Percentiles rank a stretch among this genome's conserved stretches.
Evolutionary conservation across 2,113 vertebrate genomes (phyloP).

Genomic region (Microcebus ravelobensis): DNA sequence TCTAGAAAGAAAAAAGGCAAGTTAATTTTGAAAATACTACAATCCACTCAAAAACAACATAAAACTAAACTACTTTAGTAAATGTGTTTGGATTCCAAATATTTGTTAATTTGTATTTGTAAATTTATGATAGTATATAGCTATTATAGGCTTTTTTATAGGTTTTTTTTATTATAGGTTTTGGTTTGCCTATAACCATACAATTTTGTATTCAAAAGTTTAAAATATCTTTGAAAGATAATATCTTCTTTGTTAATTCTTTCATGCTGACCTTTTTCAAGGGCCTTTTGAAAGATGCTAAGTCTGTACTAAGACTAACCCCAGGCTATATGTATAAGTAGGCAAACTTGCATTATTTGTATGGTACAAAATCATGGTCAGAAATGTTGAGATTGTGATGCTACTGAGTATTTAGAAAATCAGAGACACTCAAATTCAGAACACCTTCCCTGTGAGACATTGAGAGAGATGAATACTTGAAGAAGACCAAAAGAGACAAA

Average conservation of each 20-base stretch:
- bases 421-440: background rate
- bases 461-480: background rate
- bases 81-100: background rate
- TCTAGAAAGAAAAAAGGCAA: slow-evolving; percentile 45
- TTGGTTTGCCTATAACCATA: background rate
- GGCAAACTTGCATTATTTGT: background rate
- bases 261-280: slow-evolving; percentile 16
- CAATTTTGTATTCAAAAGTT: slow-evolving; percentile 42
- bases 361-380: background rate
- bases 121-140: background rate
- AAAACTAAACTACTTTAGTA: slow-evolving; percentile 18
- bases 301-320: background rate
- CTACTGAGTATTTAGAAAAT: background rate
- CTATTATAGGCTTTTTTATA: background rate
- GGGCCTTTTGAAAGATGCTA: background rate
- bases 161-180: too few relatives aligned
- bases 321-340: background rate
- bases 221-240: slow-evolving; percentile 49
- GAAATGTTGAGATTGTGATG: background rate
- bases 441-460: background rate
- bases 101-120: slow-evolving; percentile 45
- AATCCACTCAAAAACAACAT: background rate
- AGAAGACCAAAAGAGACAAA: background rate
- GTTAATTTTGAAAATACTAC: slow-evolving; percentile 41
- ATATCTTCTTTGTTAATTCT: slow-evolving; percentile 54